phyloP scores from a whole-genome alignment of 2,888 invertebrate species.

The Apocheima hispidaria region DNA sequence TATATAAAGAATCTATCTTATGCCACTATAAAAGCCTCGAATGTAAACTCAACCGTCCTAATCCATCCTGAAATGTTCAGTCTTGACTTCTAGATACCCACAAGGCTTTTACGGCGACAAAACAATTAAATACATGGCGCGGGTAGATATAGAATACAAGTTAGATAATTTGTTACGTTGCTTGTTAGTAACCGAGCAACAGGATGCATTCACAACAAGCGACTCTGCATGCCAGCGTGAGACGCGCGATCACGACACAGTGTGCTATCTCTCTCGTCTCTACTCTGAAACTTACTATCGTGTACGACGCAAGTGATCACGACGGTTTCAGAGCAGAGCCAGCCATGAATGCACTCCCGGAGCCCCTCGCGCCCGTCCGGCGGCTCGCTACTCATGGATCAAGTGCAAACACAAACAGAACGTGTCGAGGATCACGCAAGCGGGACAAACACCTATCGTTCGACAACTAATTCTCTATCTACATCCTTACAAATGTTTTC shows the following conservation, averaged over 20 bases:
- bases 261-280: not conserved
- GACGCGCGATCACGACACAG: constrained; percentile 14
- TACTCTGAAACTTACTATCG: not conserved
- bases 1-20: not conserved
- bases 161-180: constrained; percentile 1
- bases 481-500: constrained; percentile 50
- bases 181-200: constrained; percentile 26
- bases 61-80: no score
- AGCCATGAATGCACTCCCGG: constrained; percentile 7
- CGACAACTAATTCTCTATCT: constrained; percentile 46
- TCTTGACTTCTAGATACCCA: not conserved
- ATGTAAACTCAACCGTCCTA: not conserved
- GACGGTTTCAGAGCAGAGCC: not conserved
- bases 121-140: not conserved
- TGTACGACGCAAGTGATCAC: no score
- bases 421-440: constrained; percentile 47
- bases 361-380: not conserved
- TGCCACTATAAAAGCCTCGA: constrained; percentile 26
- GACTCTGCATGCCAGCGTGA: constrained; percentile 26
- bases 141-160: no score
- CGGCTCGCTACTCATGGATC: constrained; percentile 10
- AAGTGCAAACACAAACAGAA: constrained; percentile 40
- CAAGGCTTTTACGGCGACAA: constrained; percentile 10
- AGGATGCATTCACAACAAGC: constrained; percentile 32
- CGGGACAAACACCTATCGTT: constrained; percentile 50